Evolutionary conservation across 2,113 vertebrate genomes (phyloP).

Genomic region (Rhizomys pruinosus): DNA sequence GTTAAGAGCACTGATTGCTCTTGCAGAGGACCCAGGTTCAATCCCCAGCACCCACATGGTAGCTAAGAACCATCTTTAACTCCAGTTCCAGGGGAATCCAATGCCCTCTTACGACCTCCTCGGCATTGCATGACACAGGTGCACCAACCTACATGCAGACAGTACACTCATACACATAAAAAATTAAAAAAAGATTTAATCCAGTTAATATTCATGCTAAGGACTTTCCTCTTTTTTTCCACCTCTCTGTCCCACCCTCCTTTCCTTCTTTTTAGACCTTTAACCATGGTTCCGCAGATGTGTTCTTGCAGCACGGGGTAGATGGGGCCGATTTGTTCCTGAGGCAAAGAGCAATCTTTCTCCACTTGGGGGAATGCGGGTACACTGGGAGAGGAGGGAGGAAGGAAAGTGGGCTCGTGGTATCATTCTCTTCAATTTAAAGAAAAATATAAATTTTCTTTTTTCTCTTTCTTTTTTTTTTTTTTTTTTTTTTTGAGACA

Average conservation of each 20-base stretch:
- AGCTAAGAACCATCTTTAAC: no score
- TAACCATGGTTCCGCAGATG: not conserved
- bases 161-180: no score
- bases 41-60: no score
- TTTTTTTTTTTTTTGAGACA: no score
- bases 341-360: not conserved
- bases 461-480: no score
- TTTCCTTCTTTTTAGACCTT: constrained; percentile 35
- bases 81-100: no score
- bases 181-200: constrained; percentile 51
- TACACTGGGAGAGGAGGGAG: accelerated
- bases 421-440: not conserved
- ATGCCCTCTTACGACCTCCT: no score
- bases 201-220: constrained; percentile 27
- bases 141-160: no score
- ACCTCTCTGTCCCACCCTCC: not conserved
- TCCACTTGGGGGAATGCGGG: not conserved
- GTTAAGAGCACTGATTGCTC: no score
- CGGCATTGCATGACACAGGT: no score
- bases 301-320: not conserved
- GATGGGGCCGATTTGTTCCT: not conserved
- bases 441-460: no score
- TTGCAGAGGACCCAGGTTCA: no score
- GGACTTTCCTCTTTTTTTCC: not conserved
- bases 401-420: not conserved